Percentiles rank a stretch among this genome's conserved stretches.
Evolutionary conservation across 2,797 vertebrate species (phyloP).

Genomic region (Meda fulgida): DNA sequence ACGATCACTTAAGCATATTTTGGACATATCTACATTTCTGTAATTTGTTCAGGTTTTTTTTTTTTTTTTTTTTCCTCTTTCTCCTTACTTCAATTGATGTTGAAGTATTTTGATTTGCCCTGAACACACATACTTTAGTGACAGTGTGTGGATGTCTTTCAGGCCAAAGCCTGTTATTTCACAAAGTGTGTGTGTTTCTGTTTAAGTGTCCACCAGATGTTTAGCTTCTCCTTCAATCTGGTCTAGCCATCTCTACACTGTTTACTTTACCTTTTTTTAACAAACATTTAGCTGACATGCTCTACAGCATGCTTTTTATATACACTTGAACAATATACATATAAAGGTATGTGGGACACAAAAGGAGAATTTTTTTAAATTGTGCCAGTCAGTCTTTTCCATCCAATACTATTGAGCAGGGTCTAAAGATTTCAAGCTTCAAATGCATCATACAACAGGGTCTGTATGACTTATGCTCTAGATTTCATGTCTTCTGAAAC

Average conservation of each 20-base stretch:
- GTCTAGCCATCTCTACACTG: conserved; percentile 83
- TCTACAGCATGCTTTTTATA: background rate
- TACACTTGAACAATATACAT: background rate
- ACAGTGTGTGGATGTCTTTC: conserved; percentile 21
- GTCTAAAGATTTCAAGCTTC: background rate
- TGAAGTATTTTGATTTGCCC: conserved; percentile 46
- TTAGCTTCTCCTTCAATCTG: conserved; percentile 76
- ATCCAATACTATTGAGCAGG: background rate
- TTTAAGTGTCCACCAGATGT: conserved; percentile 73
- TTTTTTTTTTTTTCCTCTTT: too few relatives aligned
- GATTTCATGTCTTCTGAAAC: background rate
- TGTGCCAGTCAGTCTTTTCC: background rate
- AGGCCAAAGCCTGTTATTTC: conserved; percentile 62
- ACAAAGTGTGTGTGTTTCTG: conserved; percentile 46
- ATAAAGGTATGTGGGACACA: background rate
- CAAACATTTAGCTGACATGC: conserved; percentile 13
- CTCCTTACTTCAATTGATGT: background rate
- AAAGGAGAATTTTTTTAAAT: too few relatives aligned
- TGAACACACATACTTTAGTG: conserved; percentile 49
- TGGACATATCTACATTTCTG: conserved; percentile 12
- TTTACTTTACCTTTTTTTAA: conserved; percentile 24
- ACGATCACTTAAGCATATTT: background rate
- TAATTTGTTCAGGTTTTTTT: conserved; percentile 26
- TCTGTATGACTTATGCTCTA: background rate
- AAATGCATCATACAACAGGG: background rate